Conservation (phyloP, 1,140 invertebrate genomes). For the Rhagoletis zephyria region DNA sequence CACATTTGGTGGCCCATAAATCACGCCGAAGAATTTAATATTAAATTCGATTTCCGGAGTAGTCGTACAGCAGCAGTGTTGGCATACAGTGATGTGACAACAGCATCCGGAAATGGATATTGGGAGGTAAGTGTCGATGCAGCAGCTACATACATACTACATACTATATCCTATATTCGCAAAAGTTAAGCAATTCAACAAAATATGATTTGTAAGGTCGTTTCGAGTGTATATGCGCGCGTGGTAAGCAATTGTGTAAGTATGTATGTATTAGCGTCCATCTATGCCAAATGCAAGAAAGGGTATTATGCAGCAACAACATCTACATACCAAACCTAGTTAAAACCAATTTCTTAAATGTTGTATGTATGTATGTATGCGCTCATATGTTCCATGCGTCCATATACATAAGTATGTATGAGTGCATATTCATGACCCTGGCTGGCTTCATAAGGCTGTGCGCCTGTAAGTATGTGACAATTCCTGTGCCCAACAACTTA, state of each 20-base stretch:
- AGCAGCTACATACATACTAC: background rate
- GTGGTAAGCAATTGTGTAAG: background rate
- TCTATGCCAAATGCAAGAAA: background rate
- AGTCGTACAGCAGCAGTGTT: constrained; percentile 87
- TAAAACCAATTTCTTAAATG: background rate
- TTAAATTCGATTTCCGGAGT: constrained; percentile 92
- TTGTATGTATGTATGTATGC: background rate
- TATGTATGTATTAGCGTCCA: background rate
- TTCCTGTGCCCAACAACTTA: background rate
- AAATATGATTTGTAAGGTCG: constrained; percentile 10
- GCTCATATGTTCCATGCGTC: too few relatives aligned
- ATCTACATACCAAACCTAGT: background rate
- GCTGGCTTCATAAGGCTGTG: background rate
- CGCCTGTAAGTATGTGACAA: background rate
- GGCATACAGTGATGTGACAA: constrained; percentile 85
- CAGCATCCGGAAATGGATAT: constrained; percentile 82
- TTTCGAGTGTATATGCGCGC: background rate
- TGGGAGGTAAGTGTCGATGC: constrained; percentile 85
- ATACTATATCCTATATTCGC: background rate
- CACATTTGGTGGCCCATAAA: constrained; percentile 89
- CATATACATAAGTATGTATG: background rate
- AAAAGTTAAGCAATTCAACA: background rate
- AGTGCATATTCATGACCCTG: background rate
- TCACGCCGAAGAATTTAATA: constrained; percentile 80
- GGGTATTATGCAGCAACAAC: background rate